Conservation (phyloP, 2,113 vertebrate species). For the Gallinago paraguaiae region DNA sequence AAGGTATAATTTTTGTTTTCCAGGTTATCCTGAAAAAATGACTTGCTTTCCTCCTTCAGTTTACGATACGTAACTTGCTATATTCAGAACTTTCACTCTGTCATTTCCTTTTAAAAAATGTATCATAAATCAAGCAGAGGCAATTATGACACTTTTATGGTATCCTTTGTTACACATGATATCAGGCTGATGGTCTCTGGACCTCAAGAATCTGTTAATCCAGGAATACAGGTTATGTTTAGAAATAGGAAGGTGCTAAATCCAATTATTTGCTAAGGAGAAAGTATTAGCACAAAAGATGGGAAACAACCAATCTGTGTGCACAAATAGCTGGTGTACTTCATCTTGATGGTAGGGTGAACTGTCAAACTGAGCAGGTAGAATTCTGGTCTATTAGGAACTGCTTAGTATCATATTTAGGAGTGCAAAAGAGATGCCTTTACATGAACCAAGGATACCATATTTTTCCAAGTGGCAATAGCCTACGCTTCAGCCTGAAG, state of each 20-base stretch:
- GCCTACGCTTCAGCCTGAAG: background rate
- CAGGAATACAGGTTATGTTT: background rate
- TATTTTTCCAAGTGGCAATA: background rate
- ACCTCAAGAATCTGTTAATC: background rate
- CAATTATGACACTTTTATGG: background rate
- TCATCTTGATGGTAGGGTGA: background rate
- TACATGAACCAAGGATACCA: rapidly evolving
- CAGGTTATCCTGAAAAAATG: background rate
- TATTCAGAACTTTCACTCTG: background rate
- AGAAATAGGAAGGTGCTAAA: background rate
- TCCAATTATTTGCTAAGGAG: background rate
- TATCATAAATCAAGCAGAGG: background rate
- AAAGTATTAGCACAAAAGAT: background rate
- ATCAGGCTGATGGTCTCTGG: background rate
- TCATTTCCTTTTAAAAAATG: background rate
- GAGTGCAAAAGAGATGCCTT: background rate
- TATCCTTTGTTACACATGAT: background rate
- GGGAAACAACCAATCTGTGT: background rate
- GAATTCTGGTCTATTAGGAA: background rate
- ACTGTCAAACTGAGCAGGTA: background rate
- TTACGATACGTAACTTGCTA: background rate
- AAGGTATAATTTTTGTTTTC: background rate
- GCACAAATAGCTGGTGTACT: background rate
- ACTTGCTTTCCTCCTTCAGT: background rate
- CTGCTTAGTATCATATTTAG: background rate